Percentiles rank a stretch among this genome's conserved stretches.
These are phyloP conservation scores for Platysteira castanea DNA, from an alignment of 2,113 vertebrate species.

Conservation along the genomic window DNA sequence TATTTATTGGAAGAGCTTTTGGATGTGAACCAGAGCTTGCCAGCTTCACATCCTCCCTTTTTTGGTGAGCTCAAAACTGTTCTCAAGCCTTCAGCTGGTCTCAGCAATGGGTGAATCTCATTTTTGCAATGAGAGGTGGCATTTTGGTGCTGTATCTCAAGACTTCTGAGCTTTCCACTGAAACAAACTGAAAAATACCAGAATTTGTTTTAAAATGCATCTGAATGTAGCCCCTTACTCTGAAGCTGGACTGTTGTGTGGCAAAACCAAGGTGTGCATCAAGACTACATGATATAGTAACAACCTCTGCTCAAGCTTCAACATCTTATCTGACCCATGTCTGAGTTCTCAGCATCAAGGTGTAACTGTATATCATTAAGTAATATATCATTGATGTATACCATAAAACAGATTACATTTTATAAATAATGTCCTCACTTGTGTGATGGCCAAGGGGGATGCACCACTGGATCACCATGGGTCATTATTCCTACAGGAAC, in stretches of 20 bases:
- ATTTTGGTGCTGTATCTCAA: neutral
- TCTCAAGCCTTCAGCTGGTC: neutral
- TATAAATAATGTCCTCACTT: neutral
- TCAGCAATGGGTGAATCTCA: neutral
- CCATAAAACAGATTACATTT: neutral
- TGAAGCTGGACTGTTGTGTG: neutral
- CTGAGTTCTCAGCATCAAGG: neutral
- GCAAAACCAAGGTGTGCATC: neutral
- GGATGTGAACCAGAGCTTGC: neutral
- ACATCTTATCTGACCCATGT: fast-evolving
- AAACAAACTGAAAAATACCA: neutral
- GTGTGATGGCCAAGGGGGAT: neutral
- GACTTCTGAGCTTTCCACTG: neutral
- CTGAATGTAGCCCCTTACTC: neutral
- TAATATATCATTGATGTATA: neutral
- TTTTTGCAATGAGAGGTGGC: neutral
- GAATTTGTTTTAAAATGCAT: neutral
- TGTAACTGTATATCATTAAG: neutral
- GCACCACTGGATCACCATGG: neutral
- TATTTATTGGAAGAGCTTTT: neutral
- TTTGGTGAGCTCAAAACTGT: neutral
- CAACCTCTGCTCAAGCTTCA: neutral
- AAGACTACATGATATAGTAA: fast-evolving
- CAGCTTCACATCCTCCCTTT: neutral
- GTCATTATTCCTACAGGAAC: neutral